Base-by-base conservation (phyloP, 2,888 invertebrate genomes). In the Philereme vetulata region DNA sequence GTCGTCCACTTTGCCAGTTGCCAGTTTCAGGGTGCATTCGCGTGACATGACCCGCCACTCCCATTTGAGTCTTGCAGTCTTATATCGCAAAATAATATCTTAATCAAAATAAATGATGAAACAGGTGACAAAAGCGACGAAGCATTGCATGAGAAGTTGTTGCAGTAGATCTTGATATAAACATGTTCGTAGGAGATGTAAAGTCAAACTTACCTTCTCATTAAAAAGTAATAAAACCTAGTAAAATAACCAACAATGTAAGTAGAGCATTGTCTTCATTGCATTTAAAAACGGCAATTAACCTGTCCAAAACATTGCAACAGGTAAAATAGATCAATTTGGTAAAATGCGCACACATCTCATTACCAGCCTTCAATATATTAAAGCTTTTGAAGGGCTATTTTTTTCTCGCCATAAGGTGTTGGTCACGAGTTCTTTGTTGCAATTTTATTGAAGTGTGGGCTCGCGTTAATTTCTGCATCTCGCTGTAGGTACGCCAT, bases 391-490 rank as follows among this genome's bases (percentile, higher is more conserved):
- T 53, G n/a, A 61, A 64, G 49, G 61, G 65, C 47, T 35, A 44
- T 58, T 60, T 67, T 59, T 68, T 51, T 5, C 60, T 64, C 64
- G 65, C 78, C 84, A 82, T 84, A 85, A 76, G 84, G 85, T 70
- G 80, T 71, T 53, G 71, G 74, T 77, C 79, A 78, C 77, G 77
- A 72, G 70, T 54, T 55, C 76, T 78, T 84, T 81, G 81, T 82
- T 68, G 53, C 66, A 66, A 64, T 57, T 70, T 71, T 71, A 70
- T 60, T 61, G 60, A 77, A 69, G 72, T 67, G 72, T 64, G 66
- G 67, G 73, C 76, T 76, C 70, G 69, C 66, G 75, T 73, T 80
- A 78, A 81, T 79, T 75, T 69, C 67, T 66, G 70, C 67, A 63
- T 65, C 65, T 61, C 57, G 55, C 40, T 21, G 43, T 52, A 10